Evolutionary conservation across 2,797 vertebrate genomes (phyloP), one percentile per base, ranked within the genome.

Genomic region (Catamblyrhynchus diadema): DNA sequence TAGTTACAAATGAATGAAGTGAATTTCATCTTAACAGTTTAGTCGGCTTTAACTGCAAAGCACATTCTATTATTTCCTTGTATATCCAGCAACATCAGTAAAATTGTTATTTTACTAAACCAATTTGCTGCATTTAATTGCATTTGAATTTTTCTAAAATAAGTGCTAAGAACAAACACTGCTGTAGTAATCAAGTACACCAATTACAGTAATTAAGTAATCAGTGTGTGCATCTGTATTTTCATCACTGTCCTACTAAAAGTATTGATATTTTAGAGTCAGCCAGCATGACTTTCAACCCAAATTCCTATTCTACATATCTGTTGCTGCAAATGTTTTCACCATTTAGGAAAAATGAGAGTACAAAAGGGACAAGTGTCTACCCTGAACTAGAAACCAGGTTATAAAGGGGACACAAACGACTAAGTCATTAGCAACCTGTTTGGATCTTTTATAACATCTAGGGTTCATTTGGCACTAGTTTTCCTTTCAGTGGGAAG

Each of bases 301-400:
- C 27, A 25, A 27, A 77, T 77, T 69, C 64, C 42, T 41, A 1
- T 35, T 56, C 4, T 30, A 1, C 0, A 0, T 48, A 33, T 11
- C 28, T 51, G 53, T 56, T 44, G 50, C 50, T 69, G 73, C 25
- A 8, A 9, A 23, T 53, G 35, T 57, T 42, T 75, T 86, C 61
- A 70, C 16, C 39, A n/a, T 22, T 54, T 30, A 81, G 41, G 23
- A 32, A 56, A 78, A 28, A 39, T 7, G 28, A 64, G 50, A 69
- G 23, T 22, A 11, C 35, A 42, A 37, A 86, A 69, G 41, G 33
- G 22, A 10, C 20, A 67, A 35, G 27, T 35, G 48, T 50, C 23
- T 67, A 32, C 50, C 14, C 18, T 30, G 59, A 62, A 57, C 13
- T 33, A 56, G 62, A 74, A 72, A 30, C 10, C 41, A 74, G 9